Evolutionary conservation across 2,113 vertebrate species (phyloP), one percentile per base, ranked within the genome.

Genomic region (Dicerorhinus sumatrensis): DNA sequence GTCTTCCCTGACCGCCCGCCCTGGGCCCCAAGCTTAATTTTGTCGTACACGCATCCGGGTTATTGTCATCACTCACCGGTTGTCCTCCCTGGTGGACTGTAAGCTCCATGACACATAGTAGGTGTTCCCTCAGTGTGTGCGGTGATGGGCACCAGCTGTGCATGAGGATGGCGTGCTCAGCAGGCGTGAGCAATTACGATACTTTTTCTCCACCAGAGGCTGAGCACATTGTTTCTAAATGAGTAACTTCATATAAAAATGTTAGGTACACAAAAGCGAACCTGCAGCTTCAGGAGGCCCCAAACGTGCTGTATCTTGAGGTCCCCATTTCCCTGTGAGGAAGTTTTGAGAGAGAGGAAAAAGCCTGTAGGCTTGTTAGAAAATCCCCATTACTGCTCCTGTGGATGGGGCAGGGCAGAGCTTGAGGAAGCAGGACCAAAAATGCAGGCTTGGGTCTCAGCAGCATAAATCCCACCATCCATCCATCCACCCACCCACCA

Each of bases 141-240:
- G 11, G 17, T 56, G 51, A 14, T 3, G 46, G 13, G 11, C 6
- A 10, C 27, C 5, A 1, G 3, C 27, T 17, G 2, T n/a, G 11
- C 0, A 0, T 5, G 6, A 56, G 4, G 54, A 16, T 2, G 0
- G 0, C 0, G 21, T 18, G n/a, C 81, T 39, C 23, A 0, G 3
- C 48, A 13, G 27, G 20, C 2, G 29, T 31, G 42, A 27, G 33
- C 39, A 0, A 1, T 6, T 8, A 8, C 0, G 25, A 12, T 10
- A 0, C n/a, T n/a, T 1, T 25, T n/a, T 10, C 9, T 31, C 31
- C 42, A 4, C 33, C 23, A 8, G 21, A 51, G 67, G 79, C 84
- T 21, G 48, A 31, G n/a, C 16, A 0, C 3, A 0, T 16, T 31
- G 48, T 1, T 7, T 29, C 4, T 39, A 20, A 79, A 20, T 56